Evolutionary conservation across 1,140 invertebrate species (phyloP).

Genomic region (Drosophila elegans): DNA sequence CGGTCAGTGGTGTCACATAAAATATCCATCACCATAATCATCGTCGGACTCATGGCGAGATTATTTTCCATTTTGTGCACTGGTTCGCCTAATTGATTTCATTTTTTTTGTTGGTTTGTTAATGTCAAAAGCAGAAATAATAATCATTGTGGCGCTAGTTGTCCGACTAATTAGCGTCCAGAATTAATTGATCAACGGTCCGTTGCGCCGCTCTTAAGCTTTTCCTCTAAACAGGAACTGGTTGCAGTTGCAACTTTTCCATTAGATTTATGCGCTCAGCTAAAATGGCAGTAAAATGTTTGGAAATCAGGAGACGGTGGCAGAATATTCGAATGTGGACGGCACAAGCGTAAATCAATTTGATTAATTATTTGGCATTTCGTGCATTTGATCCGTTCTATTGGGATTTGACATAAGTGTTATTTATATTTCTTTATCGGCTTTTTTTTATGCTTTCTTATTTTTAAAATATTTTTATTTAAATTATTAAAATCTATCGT

Average conservation of each 20-base stretch:
- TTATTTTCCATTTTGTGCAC: constrained; percentile 44
- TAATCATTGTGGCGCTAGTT: constrained; percentile 29
- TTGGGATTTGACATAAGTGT: not conserved
- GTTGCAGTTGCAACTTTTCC: constrained; percentile 30
- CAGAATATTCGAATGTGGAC: constrained; percentile 4
- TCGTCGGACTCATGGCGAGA: constrained; percentile 17
- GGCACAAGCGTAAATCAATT: constrained; percentile 35
- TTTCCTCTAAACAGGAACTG: constrained; percentile 26
- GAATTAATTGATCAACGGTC: constrained; percentile 61
- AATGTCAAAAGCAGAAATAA: constrained; percentile 42
- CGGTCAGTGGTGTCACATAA: constrained; percentile 59
- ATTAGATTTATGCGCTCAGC: constrained; percentile 29
- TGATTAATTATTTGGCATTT: constrained; percentile 19
- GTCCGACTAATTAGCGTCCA: constrained; percentile 54
- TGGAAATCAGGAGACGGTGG: constrained; percentile 2
- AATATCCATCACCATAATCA: constrained; percentile 66
- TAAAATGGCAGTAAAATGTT: constrained; percentile 24
- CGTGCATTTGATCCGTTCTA: not conserved
- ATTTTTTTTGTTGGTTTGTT: constrained; percentile 32
- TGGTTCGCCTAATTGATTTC: constrained; percentile 65
- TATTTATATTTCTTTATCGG: not conserved
- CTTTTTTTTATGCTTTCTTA: not conserved
- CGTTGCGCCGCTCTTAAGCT: constrained; percentile 21
- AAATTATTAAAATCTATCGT: no score
- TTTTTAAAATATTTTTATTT: not conserved